These are phyloP conservation scores for Columba janthina DNA, from an alignment of 2,113 vertebrate species.

Conservation along the genomic window DNA sequence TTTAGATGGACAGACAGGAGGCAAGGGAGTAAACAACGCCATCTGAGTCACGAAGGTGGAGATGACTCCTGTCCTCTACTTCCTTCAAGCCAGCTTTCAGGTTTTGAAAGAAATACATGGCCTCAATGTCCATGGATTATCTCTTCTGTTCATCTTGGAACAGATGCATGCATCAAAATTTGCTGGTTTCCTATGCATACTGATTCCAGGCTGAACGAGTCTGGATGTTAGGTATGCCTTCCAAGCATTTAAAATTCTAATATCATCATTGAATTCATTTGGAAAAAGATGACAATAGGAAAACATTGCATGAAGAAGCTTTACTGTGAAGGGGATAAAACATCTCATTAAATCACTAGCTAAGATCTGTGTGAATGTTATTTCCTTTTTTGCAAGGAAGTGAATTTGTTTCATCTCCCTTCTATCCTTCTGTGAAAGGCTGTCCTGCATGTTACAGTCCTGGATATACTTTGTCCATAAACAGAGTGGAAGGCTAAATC, in stretches of 20 bases:
- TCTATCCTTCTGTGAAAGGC: neutral
- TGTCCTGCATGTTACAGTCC: neutral
- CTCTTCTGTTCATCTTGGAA: neutral
- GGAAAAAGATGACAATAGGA: neutral
- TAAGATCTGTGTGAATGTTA: neutral
- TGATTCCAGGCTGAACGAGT: neutral
- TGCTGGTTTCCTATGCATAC: neutral
- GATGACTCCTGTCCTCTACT: neutral
- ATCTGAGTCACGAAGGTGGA: neutral
- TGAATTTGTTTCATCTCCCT: fast-evolving
- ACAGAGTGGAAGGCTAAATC: neutral
- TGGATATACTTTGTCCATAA: neutral
- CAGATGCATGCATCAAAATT: neutral
- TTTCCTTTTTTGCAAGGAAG: neutral
- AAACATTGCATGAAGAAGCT: neutral
- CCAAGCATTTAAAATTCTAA: neutral
- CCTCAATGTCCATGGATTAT: neutral
- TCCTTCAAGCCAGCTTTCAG: neutral
- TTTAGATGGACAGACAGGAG: neutral
- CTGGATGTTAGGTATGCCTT: neutral
- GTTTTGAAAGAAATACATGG: neutral
- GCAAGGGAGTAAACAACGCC: neutral
- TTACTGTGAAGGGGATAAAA: neutral
- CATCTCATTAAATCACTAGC: neutral
- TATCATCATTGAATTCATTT: neutral